Evolutionary conservation across 1,140 invertebrate species (phyloP), one percentile per base, ranked within the genome.

Genomic region (Macrostomum lignano): DNA sequence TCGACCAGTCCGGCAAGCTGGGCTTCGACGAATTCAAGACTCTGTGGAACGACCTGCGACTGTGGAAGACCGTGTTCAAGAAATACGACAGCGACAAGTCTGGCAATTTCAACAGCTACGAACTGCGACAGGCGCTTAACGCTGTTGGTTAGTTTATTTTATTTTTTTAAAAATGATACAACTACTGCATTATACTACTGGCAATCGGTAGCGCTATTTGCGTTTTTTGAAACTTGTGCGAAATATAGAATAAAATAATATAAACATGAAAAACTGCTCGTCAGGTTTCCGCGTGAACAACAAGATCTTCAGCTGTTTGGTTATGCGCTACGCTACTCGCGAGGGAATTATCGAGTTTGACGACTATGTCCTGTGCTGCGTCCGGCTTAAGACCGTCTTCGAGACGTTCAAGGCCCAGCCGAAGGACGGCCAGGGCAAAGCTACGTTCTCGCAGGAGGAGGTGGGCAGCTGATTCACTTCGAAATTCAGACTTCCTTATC

Each of bases 11-110:
- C 1, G 82, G 82, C 1, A 88, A 84, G 59, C 65, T 93, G 21
- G 78, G 78, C 17, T 76, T 78, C 42, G 76, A 84, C 32, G 84
- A 93, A 57, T 93, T 91, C 46, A 73, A 73, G 47, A 56, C 64
- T 1, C 52, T 93, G 3, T 86, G 82, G 70, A 67, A 65, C 14
- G 72, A 78, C 44, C 67, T 93, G 37, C 65, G 71, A 40, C 69
- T 72, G 29, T 91, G 81, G 81, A 78, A 78, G 74, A 68, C 67
- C 31, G 73, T 77, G 4, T 91, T 84, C 58, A 72, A 72, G 42
- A 51, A 74, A 17, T 78, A 76, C 49, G 79, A 86, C 46, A 66
- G 61, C 33, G 73, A 84, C 44, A 67, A 68, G 14, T 71, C 70
- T 14, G 75, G 75, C 26, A 67, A 65, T 14, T 62, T 91, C 25